Base-by-base conservation (phyloP, 2,797 vertebrate species). In the Todus mexicanus region DNA sequence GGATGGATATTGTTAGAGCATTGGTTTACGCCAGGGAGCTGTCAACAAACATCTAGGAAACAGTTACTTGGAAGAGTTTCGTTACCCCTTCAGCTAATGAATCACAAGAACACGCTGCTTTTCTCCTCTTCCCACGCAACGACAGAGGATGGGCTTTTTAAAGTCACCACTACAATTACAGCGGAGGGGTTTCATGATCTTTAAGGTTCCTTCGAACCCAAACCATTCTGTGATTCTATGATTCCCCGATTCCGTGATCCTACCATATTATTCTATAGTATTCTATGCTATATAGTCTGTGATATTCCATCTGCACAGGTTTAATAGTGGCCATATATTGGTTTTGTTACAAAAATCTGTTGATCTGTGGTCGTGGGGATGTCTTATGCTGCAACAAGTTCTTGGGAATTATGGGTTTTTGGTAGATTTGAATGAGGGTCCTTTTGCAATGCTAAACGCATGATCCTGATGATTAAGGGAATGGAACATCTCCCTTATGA, bases 51-150 rank as follows among this genome's bases (percentile, higher is more conserved):
- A 5, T 29, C 60, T 40, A 80, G 82, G 75, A 71, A 92, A 69
- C 35, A 64, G 77, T 72, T 66, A 23, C 64, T 90, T 66, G 86
- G 84, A 91, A 86, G n/a, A 14, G 59, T 88, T 91, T 90, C 63
- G 40, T 90, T 84, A 84, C 23, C 77, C 68, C 40, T 72, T 59
- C 88, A 88, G 80, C 54, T 84, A 71, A 81, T 69, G 91, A 91
- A 91, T 90, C 93, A 86, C 45, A 71, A 48, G 73, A 48, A 88
- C 88, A n/a, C n/a, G n/a, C n/a, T n/a, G n/a, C n/a, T n/a, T n/a
- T n/a, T n/a, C n/a, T n/a, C n/a, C n/a, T n/a, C n/a, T n/a, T n/a
- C n/a, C 84, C 83, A 90, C n/a, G 0, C 90, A 81, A 37, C 51
- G 33, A 57, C 7, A 33, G 78, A 16, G 40, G 74, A 92, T 78